Base-by-base conservation (phyloP, 2,888 invertebrate genomes). In the Kryphioiulus occultus region DNA sequence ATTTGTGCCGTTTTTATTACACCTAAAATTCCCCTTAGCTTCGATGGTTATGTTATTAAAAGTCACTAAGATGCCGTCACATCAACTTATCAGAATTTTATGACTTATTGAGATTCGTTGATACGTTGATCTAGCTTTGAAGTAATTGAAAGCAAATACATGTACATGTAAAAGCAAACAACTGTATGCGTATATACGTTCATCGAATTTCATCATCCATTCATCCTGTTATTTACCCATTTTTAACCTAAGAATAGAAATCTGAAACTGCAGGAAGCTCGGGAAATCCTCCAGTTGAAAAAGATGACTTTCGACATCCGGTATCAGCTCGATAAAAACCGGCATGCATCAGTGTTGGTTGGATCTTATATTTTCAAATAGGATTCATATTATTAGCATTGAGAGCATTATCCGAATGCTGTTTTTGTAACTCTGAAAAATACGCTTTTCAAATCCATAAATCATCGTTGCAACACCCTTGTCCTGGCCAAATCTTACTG, bases 181-280 rank as follows among this genome's bases (percentile, higher is more conserved):
- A n/a, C 30, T 15, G 30, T 78, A 0, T 78, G 78, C 15, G 26
- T 78, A 68, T 26, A 22, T 68, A 35, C 10, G 15, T 30, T 30
- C 30, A 78, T 68, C 30, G 30, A 30, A 30, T 78, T 78, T 26
- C 78, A 78, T 78, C 78, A 26, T 44, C 44, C 44, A 15, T 44
- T 44, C 44, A 44, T 78, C 78, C 78, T 78, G 78, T 78, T 78
- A 78, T 78, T 78, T 78, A 32, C 78, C 30, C 78, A 78, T 78
- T 78, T 78, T 78, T 30, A 78, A 78, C 78, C 78, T 10, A 78
- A 78, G 78, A 78, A 78, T 78, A 78, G 78, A 78, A 78, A 78
- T 78, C 30, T 30, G 26, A 78, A 78, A 78, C 12, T 30, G 78
- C 78, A 78, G 78, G 30, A 78, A 78, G 78, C 17, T 4, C 78